Evolutionary conservation across 2,888 invertebrate species (phyloP), one percentile per base, ranked within the genome.

Genomic region (Cheilosia grossa): DNA sequence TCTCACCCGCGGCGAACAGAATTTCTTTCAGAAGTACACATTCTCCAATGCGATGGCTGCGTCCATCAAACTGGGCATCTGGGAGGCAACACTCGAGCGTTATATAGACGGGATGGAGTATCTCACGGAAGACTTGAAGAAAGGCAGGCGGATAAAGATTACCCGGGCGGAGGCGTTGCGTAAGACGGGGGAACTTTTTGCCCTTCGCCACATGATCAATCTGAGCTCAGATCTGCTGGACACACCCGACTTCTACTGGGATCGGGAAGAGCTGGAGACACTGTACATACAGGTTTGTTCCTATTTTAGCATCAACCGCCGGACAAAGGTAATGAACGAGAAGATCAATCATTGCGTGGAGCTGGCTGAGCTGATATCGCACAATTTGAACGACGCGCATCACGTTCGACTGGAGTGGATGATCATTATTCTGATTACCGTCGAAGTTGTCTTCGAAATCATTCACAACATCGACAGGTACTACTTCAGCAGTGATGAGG

Each of bases 201-300:
- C 97, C 0, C 93, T 98, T 37, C 94, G 98, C 4, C 98, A 98
- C 92, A 94, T 96, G 21, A 95, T 99, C 69, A 99, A 98, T 92
- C 93, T 99, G 87, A 97, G 98, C 88, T 98, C 98, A 0, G 98
- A 99, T 91, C 93, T 99, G 53, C 93, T 99, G 87, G 98, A 98
- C 91, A 97, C 97, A 0, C 98, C 99, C 0, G 99, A 99, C 92
- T 98, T 98, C 92, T 99, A 99, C 92, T 99, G 99, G 99, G 99
- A 99, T 89, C 94, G 98, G 69, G 98, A 98, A 88, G 94, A 96
- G 70, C 93, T 99, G 37, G 99, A 99, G 92, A 93, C 92, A 0
- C 93, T 99, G 6, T 99, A 98, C 92, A 94, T 95, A 78, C 95
- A 95, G 89, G 96, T 96, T 0, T 96, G 96, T 86, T 94, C 94